A percentile compares a stretch with the other conserved stretches of the same genome.
These are phyloP conservation scores for Tipula confusa DNA, from an alignment of 2,888 invertebrate species.

Conservation along the genomic window DNA sequence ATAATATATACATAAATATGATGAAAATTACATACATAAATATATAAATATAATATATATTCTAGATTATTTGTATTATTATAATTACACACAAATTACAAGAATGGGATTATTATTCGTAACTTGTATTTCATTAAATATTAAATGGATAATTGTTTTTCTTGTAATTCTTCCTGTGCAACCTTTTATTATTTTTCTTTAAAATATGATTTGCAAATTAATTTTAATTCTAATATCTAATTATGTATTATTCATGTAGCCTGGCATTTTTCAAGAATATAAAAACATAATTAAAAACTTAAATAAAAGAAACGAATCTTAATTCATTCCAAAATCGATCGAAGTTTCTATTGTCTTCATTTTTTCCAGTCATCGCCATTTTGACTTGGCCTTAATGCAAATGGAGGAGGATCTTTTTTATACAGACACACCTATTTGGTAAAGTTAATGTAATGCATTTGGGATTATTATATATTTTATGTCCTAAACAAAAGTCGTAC, in stretches of 20 bases:
- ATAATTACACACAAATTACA: neutral
- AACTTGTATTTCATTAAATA: neutral
- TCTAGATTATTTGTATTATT: slow-evolving; percentile 25
- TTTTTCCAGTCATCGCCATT: neutral
- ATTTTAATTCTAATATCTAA: slow-evolving; percentile 1
- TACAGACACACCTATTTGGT: neutral
- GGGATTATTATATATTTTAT: neutral
- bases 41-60: slow-evolving; percentile 13
- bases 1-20: neutral
- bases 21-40: slow-evolving; percentile 25
- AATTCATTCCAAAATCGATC: neutral
- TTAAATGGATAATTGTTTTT: slow-evolving; percentile 20
- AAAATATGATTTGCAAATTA: slow-evolving; percentile 9
- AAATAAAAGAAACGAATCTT: neutral
- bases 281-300: slow-evolving; percentile 15
- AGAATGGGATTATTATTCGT: slow-evolving; percentile 1
- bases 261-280: slow-evolving; percentile 25
- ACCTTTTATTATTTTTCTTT: neutral
- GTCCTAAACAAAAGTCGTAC: neutral
- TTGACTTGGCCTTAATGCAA: neutral
- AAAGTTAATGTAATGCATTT: neutral
- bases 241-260: slow-evolving; percentile 16
- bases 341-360: neutral
- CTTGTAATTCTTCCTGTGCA: slow-evolving; percentile 25
- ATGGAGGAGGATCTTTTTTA: neutral